phyloP scores from a whole-genome alignment of 2,113 vertebrate genomes.

The Hypocryptadius cinnamomeus region DNA sequence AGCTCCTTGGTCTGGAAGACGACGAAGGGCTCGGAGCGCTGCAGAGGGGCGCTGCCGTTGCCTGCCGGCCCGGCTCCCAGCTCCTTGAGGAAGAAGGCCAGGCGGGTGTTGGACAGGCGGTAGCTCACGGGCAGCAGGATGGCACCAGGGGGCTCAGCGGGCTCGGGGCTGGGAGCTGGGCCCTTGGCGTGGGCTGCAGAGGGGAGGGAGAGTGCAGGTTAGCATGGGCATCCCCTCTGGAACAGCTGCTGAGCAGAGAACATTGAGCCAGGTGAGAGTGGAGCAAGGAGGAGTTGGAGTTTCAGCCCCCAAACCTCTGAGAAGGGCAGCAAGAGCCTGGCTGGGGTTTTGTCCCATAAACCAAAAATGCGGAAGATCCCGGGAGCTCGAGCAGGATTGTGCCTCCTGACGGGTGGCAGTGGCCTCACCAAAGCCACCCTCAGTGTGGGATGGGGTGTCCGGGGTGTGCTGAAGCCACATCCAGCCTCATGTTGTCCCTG shows the following conservation, averaged over 20 bases:
- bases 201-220: fast-evolving
- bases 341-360: background rate
- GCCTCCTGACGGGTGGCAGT: fast-evolving
- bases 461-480: background rate
- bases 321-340: background rate
- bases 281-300: background rate
- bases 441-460: fast-evolving
- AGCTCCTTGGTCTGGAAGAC: slow-evolving; percentile 97
- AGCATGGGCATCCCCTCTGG: fast-evolving
- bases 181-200: slow-evolving; percentile 74
- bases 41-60: slow-evolving; percentile 66
- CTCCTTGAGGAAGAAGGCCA: slow-evolving; percentile 94
- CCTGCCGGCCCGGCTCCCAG: slow-evolving; percentile 37
- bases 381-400: fast-evolving
- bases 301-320: background rate
- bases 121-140: slow-evolving; percentile 87
- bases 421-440: background rate
- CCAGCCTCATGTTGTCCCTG: fast-evolving
- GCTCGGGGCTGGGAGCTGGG: slow-evolving; percentile 77
- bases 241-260: background rate
- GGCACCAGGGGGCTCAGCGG: slow-evolving; percentile 59
- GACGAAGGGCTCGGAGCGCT: slow-evolving; percentile 91
- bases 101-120: slow-evolving; percentile 89
- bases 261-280: fast-evolving
- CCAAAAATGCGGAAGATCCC: fast-evolving